A percentile compares a stretch with the other conserved stretches of the same genome.
Conservation (phyloP, 2,797 vertebrate species). For the Propithecus perrieri region DNA sequence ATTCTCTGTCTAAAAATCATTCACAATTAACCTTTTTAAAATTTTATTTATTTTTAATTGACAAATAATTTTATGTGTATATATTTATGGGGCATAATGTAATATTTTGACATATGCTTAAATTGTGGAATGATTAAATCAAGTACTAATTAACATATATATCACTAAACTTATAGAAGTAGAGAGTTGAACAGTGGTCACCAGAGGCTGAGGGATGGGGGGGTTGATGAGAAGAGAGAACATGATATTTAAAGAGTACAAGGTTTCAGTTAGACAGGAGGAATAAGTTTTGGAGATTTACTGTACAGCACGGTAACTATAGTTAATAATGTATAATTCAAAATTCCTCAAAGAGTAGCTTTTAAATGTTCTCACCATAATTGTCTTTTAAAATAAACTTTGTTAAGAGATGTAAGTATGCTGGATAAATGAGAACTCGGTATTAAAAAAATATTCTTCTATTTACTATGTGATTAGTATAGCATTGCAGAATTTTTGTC, state of each 20-base stretch:
- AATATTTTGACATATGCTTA: neutral
- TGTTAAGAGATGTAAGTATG: neutral
- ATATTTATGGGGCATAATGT: neutral
- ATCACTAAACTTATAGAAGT: neutral
- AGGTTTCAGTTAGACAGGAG: neutral
- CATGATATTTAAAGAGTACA: neutral
- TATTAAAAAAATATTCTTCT: neutral
- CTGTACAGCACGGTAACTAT: neutral
- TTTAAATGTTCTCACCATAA: neutral
- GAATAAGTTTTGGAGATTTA: too few relatives aligned
- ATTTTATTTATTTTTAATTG: neutral
- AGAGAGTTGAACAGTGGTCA: neutral
- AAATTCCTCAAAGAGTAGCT: neutral
- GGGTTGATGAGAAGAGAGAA: neutral
- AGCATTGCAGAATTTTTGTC: neutral
- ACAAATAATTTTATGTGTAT: neutral
- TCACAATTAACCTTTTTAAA: constrained; percentile 6
- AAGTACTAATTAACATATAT: neutral
- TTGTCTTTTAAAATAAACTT: constrained; percentile 11
- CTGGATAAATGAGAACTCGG: neutral
- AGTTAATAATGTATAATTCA: neutral
- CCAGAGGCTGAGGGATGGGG: neutral
- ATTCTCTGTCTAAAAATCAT: neutral
- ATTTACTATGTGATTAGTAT: neutral
- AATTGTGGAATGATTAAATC: neutral